A percentile compares a stretch with the other conserved stretches of the same genome.
Conservation (phyloP, 2,797 vertebrate genomes). For the Mico argentatus region DNA sequence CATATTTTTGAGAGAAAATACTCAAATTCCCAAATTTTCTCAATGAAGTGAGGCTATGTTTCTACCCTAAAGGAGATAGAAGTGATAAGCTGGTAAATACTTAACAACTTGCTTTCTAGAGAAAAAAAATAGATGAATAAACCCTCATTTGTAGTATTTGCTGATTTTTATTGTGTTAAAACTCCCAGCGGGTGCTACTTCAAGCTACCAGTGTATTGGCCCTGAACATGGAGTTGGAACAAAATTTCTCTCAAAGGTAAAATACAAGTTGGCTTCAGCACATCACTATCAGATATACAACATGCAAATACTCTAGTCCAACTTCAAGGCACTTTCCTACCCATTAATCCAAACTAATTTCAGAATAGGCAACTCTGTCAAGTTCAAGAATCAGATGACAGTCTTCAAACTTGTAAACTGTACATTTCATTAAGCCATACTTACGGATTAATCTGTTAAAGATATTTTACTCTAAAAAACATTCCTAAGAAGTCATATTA, state of each 20-base stretch:
- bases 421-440: background rate
- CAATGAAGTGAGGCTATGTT: background rate
- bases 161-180: background rate
- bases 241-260: background rate
- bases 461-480: background rate
- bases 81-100: background rate
- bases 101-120: background rate
- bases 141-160: background rate
- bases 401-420: background rate
- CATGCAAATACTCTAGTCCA: background rate
- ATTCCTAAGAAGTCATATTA: background rate
- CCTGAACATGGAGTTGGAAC: background rate
- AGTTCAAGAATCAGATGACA: background rate
- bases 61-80: background rate
- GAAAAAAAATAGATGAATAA: background rate
- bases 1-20: background rate
- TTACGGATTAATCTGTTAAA: background rate
- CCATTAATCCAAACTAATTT: background rate
- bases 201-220: background rate
- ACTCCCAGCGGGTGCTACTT: background rate
- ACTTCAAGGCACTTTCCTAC: background rate
- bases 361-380: background rate
- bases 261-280: background rate
- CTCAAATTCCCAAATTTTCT: background rate
- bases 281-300: background rate